A percentile compares a stretch with the other conserved stretches of the same genome.
phyloP scores from a whole-genome alignment of 2,888 invertebrate species.

The Drosophila hamatofila region DNA sequence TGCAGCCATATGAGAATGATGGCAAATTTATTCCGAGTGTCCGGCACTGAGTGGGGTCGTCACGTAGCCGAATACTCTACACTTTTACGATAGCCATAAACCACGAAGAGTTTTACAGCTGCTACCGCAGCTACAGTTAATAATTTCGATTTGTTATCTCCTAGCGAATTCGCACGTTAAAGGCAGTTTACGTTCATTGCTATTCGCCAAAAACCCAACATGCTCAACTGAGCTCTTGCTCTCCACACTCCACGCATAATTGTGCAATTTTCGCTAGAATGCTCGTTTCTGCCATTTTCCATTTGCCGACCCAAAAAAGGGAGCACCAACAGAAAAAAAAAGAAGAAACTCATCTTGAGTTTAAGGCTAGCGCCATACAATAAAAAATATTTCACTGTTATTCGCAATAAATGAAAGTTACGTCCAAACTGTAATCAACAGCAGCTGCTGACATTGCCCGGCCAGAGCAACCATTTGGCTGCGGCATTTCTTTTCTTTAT shows the following conservation, averaged over 20 bases:
- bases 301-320: conserved; percentile 30
- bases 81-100: conserved; percentile 46
- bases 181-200: conserved; percentile 24
- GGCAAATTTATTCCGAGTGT: conserved; percentile 31
- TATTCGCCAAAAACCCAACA: neutral
- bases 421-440: conserved; percentile 77
- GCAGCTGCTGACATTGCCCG: conserved; percentile 67
- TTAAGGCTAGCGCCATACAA: conserved; percentile 46
- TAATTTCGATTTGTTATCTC: conserved; percentile 65
- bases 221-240: neutral
- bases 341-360: conserved; percentile 34
- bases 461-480: neutral
- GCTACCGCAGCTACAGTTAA: conserved; percentile 67
- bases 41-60: conserved; percentile 16
- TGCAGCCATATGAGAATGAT: conserved; percentile 40
- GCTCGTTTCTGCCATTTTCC: conserved; percentile 25
- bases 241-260: conserved; percentile 43
- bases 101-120: conserved; percentile 35
- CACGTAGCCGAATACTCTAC: conserved; percentile 48
- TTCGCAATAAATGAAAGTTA: conserved; percentile 79
- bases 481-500: conserved; percentile 22
- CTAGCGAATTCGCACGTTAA: conserved; percentile 22
- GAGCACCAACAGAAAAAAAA: neutral
- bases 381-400: conserved; percentile 75
- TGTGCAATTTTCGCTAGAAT: conserved; percentile 56